Evolutionary conservation across 2,797 vertebrate species (phyloP), one percentile per base, ranked within the genome.

Genomic region (Melopsittacus undulatus): DNA sequence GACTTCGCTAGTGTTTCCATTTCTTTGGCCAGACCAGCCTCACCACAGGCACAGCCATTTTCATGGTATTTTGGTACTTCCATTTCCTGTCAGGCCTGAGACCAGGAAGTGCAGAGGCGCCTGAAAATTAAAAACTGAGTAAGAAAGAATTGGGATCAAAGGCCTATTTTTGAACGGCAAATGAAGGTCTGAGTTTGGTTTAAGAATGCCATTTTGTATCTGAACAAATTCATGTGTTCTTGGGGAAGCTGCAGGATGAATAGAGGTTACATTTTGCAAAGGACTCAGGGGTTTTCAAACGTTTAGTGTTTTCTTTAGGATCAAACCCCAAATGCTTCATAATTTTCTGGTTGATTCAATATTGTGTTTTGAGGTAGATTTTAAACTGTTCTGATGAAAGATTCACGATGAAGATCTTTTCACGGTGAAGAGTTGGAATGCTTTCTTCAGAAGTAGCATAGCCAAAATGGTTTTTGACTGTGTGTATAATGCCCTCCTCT

Each of bases 21-120:
- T 95, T 84, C 85, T 93, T 74, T 48, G 68, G 87, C 90, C 87
- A 95, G 93, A 92, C 95, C 95, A 96, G 77, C 38, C 75, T 96
- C 72, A 95, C 95, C 95, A 91, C 94, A 95, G 92, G 70, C 16
- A 0, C 88, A 94, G 48, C 95, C 90, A 68, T 96, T 93, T 94
- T 94, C 42, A 43, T 0, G 7, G 74, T 89, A 90, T 95, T 97
- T 95, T 93, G 86, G 83, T 94, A 59, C 73, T 87, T 94, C 70
- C 78, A 66, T 94, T 96, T 95, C 88, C 88, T 94, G 49, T 93
- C 73, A 81, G 74, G 38, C 56, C 91, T 36, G 62, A 92, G 91
- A 93, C 38, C 27, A 75, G 90, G 94, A 96, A 93, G 68, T 76
- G 42, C 63, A 86, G 83, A 96, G 76, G 40, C 3, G 6, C 89